Evolutionary conservation across 2,888 invertebrate species (phyloP).

Genomic region (Mellilla xanthometata): DNA sequence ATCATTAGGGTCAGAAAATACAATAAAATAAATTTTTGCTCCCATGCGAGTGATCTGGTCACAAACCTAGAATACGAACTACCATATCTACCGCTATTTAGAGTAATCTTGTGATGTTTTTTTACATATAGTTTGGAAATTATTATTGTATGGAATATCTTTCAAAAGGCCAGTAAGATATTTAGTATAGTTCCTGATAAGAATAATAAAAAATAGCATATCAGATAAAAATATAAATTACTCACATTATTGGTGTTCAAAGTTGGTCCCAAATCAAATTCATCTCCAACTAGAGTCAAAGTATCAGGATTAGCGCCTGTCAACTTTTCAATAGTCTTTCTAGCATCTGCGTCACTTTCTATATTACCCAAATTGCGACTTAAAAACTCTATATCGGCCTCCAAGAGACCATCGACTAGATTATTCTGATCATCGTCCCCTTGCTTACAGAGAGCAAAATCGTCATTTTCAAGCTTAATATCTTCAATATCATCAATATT

Average conservation of each 20-base stretch:
- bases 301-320: conserved; percentile 76
- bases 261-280: conserved; percentile 75
- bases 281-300: conserved; percentile 72
- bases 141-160: no score
- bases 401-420: conserved; percentile 71
- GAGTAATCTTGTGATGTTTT: no score
- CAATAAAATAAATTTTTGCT: no score
- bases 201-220: no score
- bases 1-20: no score
- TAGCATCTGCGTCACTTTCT: conserved; percentile 76
- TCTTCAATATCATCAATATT: conserved; percentile 69
- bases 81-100: no score
- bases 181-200: no score
- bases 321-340: conserved; percentile 77
- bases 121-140: no score
- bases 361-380: conserved; percentile 76
- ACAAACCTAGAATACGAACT: no score
- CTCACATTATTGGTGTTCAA: conserved; percentile 70
- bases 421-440: conserved; percentile 62
- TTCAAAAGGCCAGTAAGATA: no score
- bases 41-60: no score
- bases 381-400: conserved; percentile 77
- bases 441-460: conserved; percentile 66
- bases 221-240: conserved; percentile 20
- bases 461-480: conserved; percentile 71